Conservation (phyloP, 2,113 vertebrate genomes). For the Hippolais icterina region DNA sequence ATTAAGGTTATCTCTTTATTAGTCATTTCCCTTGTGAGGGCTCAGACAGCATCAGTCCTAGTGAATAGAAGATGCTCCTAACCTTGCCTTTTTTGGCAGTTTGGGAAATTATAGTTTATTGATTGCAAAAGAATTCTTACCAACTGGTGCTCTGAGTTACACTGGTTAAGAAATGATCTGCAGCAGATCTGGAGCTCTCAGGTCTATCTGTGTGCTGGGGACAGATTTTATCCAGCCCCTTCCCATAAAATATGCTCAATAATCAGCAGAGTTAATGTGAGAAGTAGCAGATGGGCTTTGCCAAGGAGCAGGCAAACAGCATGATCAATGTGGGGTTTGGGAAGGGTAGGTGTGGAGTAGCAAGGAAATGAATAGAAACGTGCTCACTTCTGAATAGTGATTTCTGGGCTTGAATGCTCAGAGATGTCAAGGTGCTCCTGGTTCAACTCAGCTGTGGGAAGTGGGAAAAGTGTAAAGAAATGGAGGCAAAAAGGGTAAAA, state of each 20-base stretch:
- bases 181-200: background rate
- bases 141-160: background rate
- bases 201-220: background rate
- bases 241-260: background rate
- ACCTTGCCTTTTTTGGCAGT: background rate
- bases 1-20: constrained; percentile 41
- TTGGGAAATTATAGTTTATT: background rate
- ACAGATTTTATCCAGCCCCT: background rate
- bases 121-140: background rate
- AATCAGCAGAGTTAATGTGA: background rate
- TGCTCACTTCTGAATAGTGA: background rate
- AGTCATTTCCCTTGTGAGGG: background rate
- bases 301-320: background rate
- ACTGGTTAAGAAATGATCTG: background rate
- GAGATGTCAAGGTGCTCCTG: background rate
- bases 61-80: background rate
- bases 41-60: background rate
- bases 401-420: background rate
- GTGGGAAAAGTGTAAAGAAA: background rate
- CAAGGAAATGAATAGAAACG: background rate
- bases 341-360: background rate
- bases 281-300: background rate
- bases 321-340: background rate
- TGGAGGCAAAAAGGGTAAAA: background rate
- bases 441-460: background rate